Evolutionary conservation across 2,113 vertebrate species (phyloP), one percentile per base, ranked within the genome.

Genomic region (Agelaius tricolor): DNA sequence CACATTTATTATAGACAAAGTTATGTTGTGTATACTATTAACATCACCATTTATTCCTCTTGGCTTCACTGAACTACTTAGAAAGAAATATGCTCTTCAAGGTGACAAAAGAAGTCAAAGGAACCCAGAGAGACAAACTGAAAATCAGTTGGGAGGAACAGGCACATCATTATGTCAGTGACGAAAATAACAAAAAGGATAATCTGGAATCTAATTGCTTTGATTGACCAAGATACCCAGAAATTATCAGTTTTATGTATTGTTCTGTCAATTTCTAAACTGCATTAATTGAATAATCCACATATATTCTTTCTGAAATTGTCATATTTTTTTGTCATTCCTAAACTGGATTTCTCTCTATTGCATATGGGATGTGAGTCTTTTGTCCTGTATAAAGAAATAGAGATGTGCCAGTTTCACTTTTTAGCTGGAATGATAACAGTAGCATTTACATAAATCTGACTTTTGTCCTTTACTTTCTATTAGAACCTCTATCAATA

Each of bases 391-490:
- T 62, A 28, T 23, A 46, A 88, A 62, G 17, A 84, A 78, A 27
- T 1, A 73, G 11, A 74, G 5, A 6, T 58, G 5, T 89, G 20
- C 33, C 73, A 87, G 41, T 62, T 94, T 94, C 27, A 91, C 46
- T 87, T 96, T 96, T 93, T 93, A 93, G 57, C 74, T 95, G 46
- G 62, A 76, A 96, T 39, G 80, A 71, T 86, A 96, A 87, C 35
- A 87, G 59, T 55, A 46, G 20, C 30, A 96, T 97, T 97, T 97
- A 94, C 93, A 96, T 97, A 97, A 98, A 97, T 95, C 92, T 97
- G 90, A 89, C 95, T 97, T 96, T 96, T 93, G 78, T 96, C 87
- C 89, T 93, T 54, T 39, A 77, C 78, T 58, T 88, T 95, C 69
- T 95, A 82, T 94, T 97, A 96, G 90, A 84, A 79, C 75, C 82